A percentile compares a stretch with the other conserved stretches of the same genome.
These are phyloP conservation scores for Lepilemur septentrionalis DNA, from an alignment of 2,797 vertebrate species.

Conservation along the genomic window DNA sequence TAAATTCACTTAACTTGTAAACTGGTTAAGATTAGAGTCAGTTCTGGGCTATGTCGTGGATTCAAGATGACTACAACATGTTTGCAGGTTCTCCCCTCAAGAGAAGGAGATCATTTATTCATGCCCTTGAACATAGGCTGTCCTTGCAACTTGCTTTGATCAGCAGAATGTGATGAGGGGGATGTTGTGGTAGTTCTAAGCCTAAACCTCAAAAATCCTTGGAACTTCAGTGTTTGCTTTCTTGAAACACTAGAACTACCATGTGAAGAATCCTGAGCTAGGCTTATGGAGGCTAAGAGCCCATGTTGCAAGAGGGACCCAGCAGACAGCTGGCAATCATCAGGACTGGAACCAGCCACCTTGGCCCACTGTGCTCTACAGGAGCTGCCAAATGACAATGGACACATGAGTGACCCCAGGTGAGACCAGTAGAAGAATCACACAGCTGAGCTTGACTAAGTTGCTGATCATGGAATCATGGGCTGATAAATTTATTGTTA, in stretches of 20 bases:
- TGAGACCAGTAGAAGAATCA: not conserved
- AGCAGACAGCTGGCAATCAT: fast-evolving
- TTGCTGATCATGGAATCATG: not conserved
- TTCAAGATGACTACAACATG: not conserved
- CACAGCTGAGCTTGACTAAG: not conserved
- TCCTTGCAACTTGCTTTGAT: not conserved
- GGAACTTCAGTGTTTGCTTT: not conserved
- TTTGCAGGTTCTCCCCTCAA: not conserved
- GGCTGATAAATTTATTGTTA: not conserved
- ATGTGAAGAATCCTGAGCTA: not conserved
- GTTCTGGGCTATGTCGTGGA: not conserved
- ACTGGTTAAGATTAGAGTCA: not conserved
- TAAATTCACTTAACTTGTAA: not conserved
- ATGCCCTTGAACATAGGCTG: not conserved
- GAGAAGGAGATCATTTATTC: not conserved
- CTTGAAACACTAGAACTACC: not conserved
- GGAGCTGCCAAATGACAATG: not conserved
- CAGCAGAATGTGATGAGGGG: not conserved
- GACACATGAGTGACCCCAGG: not conserved
- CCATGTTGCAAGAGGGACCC: fast-evolving
- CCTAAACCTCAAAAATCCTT: not conserved
- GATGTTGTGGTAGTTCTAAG: not conserved
- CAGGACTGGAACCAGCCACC: not conserved
- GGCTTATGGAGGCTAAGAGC: not conserved
- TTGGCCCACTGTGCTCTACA: too few species aligned